Percentiles rank a stretch among this genome's conserved stretches.
Evolutionary conservation across 2,797 vertebrate genomes (phyloP).

Genomic region (Enteromius thamalakanensis): DNA sequence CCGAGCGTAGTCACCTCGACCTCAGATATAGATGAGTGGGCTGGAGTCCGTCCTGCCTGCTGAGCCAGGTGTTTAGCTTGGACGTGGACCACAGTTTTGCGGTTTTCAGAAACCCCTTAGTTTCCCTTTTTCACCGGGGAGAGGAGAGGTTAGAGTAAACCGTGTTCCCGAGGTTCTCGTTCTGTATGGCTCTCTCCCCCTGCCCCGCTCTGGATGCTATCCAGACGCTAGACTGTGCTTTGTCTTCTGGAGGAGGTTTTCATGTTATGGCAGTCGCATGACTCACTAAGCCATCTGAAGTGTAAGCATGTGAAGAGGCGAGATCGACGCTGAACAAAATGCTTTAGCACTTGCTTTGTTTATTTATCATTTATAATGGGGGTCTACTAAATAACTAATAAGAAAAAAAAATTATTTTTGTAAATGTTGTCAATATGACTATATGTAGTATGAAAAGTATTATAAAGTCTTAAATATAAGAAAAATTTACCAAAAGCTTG

Average conservation of each 20-base stretch:
- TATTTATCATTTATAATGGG: slow-evolving; percentile 7
- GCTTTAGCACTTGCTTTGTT: background rate
- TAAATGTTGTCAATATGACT: background rate
- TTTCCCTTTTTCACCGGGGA: slow-evolving; percentile 52
- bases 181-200: slow-evolving; percentile 43
- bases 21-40: slow-evolving; percentile 34
- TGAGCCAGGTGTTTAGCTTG: slow-evolving; percentile 70
- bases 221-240: slow-evolving; percentile 42
- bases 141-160: slow-evolving; percentile 54
- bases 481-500: background rate
- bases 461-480: background rate
- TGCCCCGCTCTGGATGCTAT: slow-evolving; percentile 44
- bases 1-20: slow-evolving; percentile 56
- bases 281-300: slow-evolving; percentile 26
- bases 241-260: slow-evolving; percentile 38
- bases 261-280: slow-evolving; percentile 1
- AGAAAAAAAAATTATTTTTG: background rate
- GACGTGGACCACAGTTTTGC: slow-evolving; percentile 58
- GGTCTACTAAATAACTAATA: background rate
- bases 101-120: slow-evolving; percentile 63
- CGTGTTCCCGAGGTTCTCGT: slow-evolving; percentile 32
- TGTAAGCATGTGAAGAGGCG: slow-evolving; percentile 17
- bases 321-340: background rate
- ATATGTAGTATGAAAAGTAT: background rate
- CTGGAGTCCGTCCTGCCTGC: slow-evolving; percentile 49